Percentiles rank a stretch among this genome's conserved stretches.
Conservation (phyloP, 2,113 vertebrate genomes). For the Oenanthe melanoleuca region DNA sequence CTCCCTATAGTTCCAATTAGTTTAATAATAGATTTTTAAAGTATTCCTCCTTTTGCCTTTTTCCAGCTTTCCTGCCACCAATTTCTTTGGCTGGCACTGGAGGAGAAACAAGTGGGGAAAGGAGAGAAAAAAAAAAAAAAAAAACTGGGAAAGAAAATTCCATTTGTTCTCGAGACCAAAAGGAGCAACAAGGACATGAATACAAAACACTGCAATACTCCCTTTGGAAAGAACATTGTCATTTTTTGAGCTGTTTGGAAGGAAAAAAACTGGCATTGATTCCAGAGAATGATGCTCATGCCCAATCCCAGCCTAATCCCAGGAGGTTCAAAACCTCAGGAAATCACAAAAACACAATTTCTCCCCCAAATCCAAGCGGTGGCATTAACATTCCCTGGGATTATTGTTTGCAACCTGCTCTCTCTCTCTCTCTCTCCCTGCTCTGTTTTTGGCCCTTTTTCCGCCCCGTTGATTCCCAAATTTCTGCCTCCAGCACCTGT, state of each 20-base stretch:
- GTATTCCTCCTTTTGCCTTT: neutral
- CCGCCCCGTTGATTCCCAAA: neutral
- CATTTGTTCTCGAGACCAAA: neutral
- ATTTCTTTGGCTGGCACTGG: neutral
- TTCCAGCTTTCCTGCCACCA: neutral
- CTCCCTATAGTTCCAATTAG: neutral
- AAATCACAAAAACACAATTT: neutral
- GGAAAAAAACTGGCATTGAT: neutral
- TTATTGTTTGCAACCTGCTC: neutral
- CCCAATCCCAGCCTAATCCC: neutral
- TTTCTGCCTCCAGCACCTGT: slow-evolving; percentile 38
- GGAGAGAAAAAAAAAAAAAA: neutral
- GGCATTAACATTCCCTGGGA: neutral
- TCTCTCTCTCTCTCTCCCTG: neutral
- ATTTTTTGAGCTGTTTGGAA: neutral
- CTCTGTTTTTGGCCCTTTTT: neutral
- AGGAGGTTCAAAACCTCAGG: neutral
- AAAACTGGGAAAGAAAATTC: neutral
- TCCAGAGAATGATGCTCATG: neutral
- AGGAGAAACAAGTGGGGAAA: neutral
- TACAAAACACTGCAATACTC: neutral
- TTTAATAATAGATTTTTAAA: fast-evolving
- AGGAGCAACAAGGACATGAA: neutral
- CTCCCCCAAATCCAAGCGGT: neutral
- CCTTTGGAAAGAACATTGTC: neutral